phyloP scores from a whole-genome alignment of 2,113 vertebrate species.

The Prolemur simus region DNA sequence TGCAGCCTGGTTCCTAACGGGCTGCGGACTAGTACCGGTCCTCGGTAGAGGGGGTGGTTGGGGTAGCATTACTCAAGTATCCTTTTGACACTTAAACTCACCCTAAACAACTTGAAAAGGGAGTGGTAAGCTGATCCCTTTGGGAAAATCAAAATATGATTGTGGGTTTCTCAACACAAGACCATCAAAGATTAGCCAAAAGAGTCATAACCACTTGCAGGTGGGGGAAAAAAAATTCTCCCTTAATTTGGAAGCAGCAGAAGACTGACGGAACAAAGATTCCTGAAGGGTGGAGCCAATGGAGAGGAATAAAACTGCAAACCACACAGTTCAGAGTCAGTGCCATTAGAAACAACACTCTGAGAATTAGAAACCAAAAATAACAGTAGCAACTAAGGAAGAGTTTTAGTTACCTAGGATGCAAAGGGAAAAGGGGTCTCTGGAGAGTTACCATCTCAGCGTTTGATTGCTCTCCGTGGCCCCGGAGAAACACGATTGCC shows the following conservation, averaged over 20 bases:
- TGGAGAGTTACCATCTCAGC: neutral
- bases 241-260: neutral
- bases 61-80: neutral
- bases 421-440: neutral
- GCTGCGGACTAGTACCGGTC: too few species aligned
- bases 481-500: neutral
- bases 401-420: neutral
- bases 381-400: neutral
- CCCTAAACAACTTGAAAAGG: neutral
- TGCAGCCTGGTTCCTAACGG: too few species aligned
- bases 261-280: neutral
- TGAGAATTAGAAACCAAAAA: conserved; percentile 20
- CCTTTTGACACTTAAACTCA: neutral
- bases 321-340: neutral
- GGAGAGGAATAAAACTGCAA: neutral
- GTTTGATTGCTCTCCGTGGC: neutral
- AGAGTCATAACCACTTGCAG: neutral
- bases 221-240: neutral
- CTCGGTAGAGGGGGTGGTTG: too few species aligned
- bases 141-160: neutral
- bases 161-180: neutral
- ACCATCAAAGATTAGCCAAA: neutral
- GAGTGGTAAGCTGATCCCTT: neutral
- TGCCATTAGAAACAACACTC: neutral
- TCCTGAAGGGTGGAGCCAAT: neutral